phyloP scores from a whole-genome alignment of 2,888 invertebrate genomes.

The Aleiodes alternator region DNA sequence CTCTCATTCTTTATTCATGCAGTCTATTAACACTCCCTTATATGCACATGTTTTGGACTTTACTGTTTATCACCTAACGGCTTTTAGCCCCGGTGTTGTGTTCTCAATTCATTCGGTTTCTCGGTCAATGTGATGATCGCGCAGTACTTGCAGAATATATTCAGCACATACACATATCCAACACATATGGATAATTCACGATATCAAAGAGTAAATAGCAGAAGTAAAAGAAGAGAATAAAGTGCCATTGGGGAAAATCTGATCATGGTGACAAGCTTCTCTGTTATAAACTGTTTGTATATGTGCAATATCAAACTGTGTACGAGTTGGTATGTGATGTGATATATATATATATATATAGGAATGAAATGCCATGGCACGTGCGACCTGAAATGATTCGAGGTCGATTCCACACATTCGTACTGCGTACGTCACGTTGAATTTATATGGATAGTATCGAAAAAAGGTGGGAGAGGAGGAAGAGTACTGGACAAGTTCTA shows the following conservation, averaged over 20 bases:
- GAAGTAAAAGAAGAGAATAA: conserved; percentile 29
- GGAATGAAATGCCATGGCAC: conserved; percentile 32
- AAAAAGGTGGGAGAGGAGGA: neutral
- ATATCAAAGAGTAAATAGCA: conserved; percentile 16
- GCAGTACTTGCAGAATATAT: conserved; percentile 61
- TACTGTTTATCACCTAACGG: conserved; percentile 72
- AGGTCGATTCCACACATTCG: conserved; percentile 5
- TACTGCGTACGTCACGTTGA: conserved; percentile 29
- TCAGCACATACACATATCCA: too few species aligned
- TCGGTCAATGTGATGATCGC: conserved; percentile 70
- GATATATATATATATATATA: neutral
- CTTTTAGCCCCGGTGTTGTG: conserved; percentile 63
- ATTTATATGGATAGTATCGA: conserved; percentile 34
- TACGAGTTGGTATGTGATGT: neutral
- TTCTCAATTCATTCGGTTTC: conserved; percentile 67
- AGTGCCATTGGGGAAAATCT: conserved; percentile 22
- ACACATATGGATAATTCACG: conserved; percentile 6
- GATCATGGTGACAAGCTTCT: conserved; percentile 11
- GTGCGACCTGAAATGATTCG: conserved; percentile 34
- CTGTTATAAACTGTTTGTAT: neutral
- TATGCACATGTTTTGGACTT: neutral
- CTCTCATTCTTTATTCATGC: neutral
- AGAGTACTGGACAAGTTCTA: conserved; percentile 27
- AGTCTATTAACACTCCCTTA: conserved; percentile 3
- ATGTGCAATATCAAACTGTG: neutral